Conservation (phyloP, 2,113 vertebrate genomes). For the Platichthys stellatus region DNA sequence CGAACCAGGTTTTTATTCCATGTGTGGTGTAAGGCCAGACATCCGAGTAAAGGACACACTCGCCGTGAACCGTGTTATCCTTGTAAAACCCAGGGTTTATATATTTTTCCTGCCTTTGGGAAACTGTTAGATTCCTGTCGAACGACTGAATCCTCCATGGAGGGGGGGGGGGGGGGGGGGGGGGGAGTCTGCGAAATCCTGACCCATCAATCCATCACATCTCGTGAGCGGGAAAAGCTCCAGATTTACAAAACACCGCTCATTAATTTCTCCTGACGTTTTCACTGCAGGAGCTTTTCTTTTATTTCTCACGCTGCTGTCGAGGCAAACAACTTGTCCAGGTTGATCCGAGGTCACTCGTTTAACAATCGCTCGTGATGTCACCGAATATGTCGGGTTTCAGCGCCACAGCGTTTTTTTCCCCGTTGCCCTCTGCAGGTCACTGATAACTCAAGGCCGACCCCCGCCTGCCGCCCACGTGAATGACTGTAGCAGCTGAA, state of each 20-base stretch:
- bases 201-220: conserved; percentile 62
- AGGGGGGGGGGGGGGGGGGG: conserved; percentile 31
- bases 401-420: not conserved
- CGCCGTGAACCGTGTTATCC: conserved; percentile 70
- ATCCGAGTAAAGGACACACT: conserved; percentile 71
- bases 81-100: conserved; percentile 71
- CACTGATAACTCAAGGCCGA: conserved; percentile 48
- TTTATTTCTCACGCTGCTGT: not conserved
- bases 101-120: conserved; percentile 50
- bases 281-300: conserved; percentile 7
- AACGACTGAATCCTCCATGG: conserved; percentile 30
- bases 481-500: conserved; percentile 75
- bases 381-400: not conserved
- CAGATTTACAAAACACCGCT: conserved; percentile 34
- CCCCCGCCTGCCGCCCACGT: conserved; percentile 27
- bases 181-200: conserved; percentile 48
- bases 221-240: not conserved
- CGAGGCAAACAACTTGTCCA: not conserved
- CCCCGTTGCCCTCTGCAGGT: conserved; percentile 21
- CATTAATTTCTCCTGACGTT: conserved; percentile 16
- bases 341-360: not conserved
- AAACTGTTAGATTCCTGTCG: conserved; percentile 59
- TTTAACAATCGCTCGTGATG: not conserved
- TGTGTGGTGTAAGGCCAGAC: conserved; percentile 60
- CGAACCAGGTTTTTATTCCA: conserved; percentile 61